Conservation (phyloP, 2,797 vertebrate species). For the Diplodus puntazzo region DNA sequence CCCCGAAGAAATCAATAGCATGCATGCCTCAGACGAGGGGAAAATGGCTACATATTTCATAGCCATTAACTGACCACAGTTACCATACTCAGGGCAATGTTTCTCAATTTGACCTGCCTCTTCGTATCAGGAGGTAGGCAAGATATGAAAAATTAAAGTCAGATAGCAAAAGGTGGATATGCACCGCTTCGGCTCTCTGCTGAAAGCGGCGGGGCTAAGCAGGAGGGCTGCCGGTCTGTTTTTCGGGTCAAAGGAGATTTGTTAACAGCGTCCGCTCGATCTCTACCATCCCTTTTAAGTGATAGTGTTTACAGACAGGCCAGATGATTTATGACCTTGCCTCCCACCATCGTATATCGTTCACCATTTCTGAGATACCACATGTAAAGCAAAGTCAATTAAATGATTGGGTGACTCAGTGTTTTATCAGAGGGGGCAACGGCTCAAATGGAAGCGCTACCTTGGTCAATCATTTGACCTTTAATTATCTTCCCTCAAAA, state of each 20-base stretch:
- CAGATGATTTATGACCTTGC: slow-evolving; percentile 78
- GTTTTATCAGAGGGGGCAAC: slow-evolving; percentile 70
- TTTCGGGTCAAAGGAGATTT: slow-evolving; percentile 66
- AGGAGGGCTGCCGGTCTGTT: slow-evolving; percentile 8
- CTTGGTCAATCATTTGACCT: slow-evolving; percentile 80
- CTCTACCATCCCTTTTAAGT: slow-evolving; percentile 47
- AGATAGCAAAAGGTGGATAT: slow-evolving; percentile 25
- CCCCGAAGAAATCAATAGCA: slow-evolving; percentile 79
- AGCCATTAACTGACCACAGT: slow-evolving; percentile 77
- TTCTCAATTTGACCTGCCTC: slow-evolving; percentile 77
- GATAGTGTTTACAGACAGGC: slow-evolving; percentile 72
- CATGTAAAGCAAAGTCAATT: slow-evolving; percentile 82
- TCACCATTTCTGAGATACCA: slow-evolving; percentile 67
- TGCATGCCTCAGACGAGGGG: slow-evolving; percentile 54
- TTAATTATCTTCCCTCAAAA: slow-evolving; percentile 82
- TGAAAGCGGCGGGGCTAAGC: slow-evolving; percentile 25
- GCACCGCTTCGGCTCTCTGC: slow-evolving; percentile 1
- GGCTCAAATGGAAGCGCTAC: slow-evolving; percentile 56
- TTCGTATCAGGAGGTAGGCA: slow-evolving; percentile 66
- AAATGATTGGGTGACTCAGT: slow-evolving; percentile 75
- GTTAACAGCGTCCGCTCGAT: slow-evolving; percentile 63
- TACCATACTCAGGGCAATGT: slow-evolving; percentile 71
- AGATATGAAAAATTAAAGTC: slow-evolving; percentile 65
- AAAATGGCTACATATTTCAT: slow-evolving; percentile 81
- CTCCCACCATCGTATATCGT: slow-evolving; percentile 48